phyloP scores from a whole-genome alignment of 2,888 invertebrate species.

The Dolomedes plantarius region DNA sequence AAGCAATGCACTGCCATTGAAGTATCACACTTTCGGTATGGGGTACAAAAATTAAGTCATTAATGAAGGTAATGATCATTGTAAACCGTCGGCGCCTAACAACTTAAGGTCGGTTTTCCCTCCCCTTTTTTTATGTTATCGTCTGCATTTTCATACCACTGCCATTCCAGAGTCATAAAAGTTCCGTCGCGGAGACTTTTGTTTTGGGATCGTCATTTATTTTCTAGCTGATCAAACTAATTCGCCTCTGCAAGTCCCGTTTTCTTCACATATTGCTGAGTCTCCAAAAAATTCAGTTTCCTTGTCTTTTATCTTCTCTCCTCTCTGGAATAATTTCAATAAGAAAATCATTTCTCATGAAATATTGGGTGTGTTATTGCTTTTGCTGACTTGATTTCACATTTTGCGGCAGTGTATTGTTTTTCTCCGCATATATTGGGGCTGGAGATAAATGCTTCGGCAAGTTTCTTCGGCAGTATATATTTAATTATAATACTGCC shows the following conservation, averaged over 20 bases:
- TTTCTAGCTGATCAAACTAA: conserved; percentile 14
- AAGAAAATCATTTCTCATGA: conserved; percentile 9
- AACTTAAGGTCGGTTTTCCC: conserved; percentile 39
- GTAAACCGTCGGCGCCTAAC: conserved; percentile 63
- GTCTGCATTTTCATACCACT: conserved; percentile 26
- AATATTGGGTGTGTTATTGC: background rate
- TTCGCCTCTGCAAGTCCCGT: background rate
- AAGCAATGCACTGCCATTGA: background rate
- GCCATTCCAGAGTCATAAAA: conserved; percentile 56
- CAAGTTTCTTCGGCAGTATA: too few relatives aligned
- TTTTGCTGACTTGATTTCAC: too few relatives aligned
- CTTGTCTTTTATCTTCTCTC: background rate
- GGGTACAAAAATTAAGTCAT: conserved; percentile 69
- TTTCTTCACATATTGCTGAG: background rate
- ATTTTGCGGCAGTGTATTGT: too few relatives aligned
- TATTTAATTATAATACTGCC: too few relatives aligned
- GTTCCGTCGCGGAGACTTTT: conserved; percentile 57
- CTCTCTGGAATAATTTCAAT: background rate
- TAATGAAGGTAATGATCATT: conserved; percentile 65
- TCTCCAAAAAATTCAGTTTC: background rate
- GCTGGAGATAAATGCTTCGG: too few relatives aligned
- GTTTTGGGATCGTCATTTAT: conserved; percentile 24
- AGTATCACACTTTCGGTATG: conserved; percentile 38
- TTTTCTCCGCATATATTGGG: too few relatives aligned
- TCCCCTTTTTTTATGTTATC: conserved; percentile 46